Evolutionary conservation across 2,888 invertebrate genomes (phyloP), one percentile per base, ranked within the genome.

Genomic region (Cryptocephalus moraei): DNA sequence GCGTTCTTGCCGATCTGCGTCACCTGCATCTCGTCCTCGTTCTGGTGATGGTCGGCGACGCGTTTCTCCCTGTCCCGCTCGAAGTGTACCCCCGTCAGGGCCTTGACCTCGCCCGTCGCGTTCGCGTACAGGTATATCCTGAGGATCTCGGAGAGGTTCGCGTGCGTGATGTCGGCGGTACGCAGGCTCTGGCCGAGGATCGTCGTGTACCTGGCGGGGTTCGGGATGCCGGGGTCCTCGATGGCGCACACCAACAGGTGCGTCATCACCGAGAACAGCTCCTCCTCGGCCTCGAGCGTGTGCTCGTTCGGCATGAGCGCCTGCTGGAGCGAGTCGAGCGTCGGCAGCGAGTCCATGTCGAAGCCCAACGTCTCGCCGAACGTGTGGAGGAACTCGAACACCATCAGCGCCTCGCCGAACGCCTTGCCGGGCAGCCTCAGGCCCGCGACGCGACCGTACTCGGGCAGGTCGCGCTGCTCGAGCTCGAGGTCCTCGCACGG

Each of bases 381-480:
- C 73, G 94, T 96, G 62, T 94, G 89, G 56, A 96, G 76, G 68
- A 97, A 97, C 74, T 97, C 96, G 64, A 89, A 88, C n/a, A 92
- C 87, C 86, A 96, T 95, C 14, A 97, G 75, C 39, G 89, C 76
- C 70, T 96, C 91, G 0, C 91, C 87, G 75, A 94, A 91, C 0
- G 94, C 93, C 64, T 88, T 84, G 0, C 92, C 93, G 1, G 88
- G 78, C 44, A 97, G 73, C 63, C 66, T 68, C 41, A 71, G 52
- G 10, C 68, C 68, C 0, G 86, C 81, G 57, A 96, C 82, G 55
- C 93, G 76, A 46, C 83, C 80, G 45, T 89, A 73, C 4, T 79
- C 75, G 0, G 89, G 89, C 52, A 90, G 71, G 0, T 79, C 72
- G 63, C 82, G 79, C 62, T 84, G 84, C 62, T 87, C 86, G 11